Evolutionary conservation across 2,888 invertebrate genomes (phyloP), one percentile per base, ranked within the genome.

Genomic region (Drosophila quinaria): DNA sequence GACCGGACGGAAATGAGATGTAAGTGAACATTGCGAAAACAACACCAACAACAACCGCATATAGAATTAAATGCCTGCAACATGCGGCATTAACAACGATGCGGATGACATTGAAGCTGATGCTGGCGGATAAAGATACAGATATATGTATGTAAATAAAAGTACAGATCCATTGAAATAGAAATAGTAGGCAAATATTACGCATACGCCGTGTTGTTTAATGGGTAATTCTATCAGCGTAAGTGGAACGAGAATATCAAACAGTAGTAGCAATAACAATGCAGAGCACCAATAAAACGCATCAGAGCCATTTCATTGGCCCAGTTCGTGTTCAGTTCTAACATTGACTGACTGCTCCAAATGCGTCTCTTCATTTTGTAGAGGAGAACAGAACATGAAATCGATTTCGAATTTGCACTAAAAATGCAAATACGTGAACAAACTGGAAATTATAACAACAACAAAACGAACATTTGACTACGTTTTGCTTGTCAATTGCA

Each of bases 321-420:
- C 44, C 50, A 25, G 35, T 19, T 15, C 25, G 6, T 37, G 31
- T 50, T 49, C 44, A 22, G 31, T 13, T 17, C 25, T 25, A 25
- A 6, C 25, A 22, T 33, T 51, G 33, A 56, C 50, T 65, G 60
- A 46, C 47, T 70, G 72, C 39, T 61, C 44, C 35, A 75, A 58
- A 65, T 61, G 47, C 35, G 44, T 35, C 59, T 51, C 19, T 29
- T 15, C 13, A 19, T 22, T 33, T 33, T 44, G 22, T 8, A 5
- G 22, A 22, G 6, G 4, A 29, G n/a, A 29, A 25, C 22, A 15
- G 64, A 71, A 61, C 55, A 65, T 69, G 61, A 62, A 74, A 80
- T 86, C 80, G 78, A 86, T 82, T 85, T 80, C 39, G 51, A 74
- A 70, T 68, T 78, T 85, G 70, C 66, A 78, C 56, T 70, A 78